Base-by-base conservation (phyloP, 2,113 vertebrate species). In the Lathamus discolor region DNA sequence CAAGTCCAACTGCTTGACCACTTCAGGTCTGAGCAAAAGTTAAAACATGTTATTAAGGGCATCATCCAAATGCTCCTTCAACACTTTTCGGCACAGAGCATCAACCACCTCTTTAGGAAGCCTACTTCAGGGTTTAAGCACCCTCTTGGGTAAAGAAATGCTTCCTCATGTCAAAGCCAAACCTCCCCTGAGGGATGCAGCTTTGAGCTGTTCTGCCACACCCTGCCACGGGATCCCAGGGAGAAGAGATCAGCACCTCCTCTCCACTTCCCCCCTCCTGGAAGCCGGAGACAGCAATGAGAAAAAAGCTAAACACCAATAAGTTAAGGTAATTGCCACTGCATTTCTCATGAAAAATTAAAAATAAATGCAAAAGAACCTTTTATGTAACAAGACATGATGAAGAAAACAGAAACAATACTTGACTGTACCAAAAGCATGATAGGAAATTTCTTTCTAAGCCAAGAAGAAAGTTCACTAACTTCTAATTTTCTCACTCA, bases 71-170 rank as follows among this genome's bases (percentile, higher is more conserved):
- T 22, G 44, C 17, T 25, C 43, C 43, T 78, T 69, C 23, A 54
- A 13, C 13, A 39, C 20, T 29, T n/a, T 28, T 7, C 5, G 10
- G 43, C 22, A 17, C 0, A 0, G 22, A 48, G 23, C 54, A 78
- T 4, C 12, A 3, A 57, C 17, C 31, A 49, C 9, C 48, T 69
- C 31, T 27, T 35, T 1, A 44, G 44, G 14, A 64, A 35, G 5
- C 13, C 11, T 33, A 13, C 33, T 25, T 7, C 62, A 70, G 62
- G 16, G 9, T 37, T 15, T 37, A 25, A 79, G 7, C 19, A 41
- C 8, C 33, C 51, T 41, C 18, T 27, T 0, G 0, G 35, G 39
- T 37, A 41, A 37, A 59, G 25, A 72, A 73, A 28, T 19, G n/a
- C 18, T 67, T 80, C 37, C 52, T 64, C 31, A 5, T 25, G 28